Base-by-base conservation (phyloP, 2,888 invertebrate species). In the Sinopyrophorus schimmeli region DNA sequence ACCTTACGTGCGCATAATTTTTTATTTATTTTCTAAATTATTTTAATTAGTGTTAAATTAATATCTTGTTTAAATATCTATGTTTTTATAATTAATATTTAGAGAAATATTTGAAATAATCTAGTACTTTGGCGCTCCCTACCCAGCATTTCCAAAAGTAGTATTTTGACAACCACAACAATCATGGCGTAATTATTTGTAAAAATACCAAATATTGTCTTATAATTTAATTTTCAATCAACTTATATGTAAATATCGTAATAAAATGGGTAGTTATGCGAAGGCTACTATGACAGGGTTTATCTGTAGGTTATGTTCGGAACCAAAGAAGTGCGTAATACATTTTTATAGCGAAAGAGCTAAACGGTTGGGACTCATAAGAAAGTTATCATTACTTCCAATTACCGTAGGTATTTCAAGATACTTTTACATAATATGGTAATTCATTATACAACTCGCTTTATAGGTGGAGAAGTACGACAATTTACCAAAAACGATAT, bases 271-370 rank as follows among this genome's bases (percentile, higher is more conserved):
- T 32, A 90, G 90, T 69, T 82, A 87, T 63, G 87, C 86, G 62
- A 83, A 84, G 75, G 90, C 87, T 39, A 81, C 87, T 60, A 81
- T 89, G 65, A 86, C 88, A 38, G 90, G 90, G 59, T 91, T 88
- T 76, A 83, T 91, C 67, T 91, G 91, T 74, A 82, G 90, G 67
- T 78, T 91, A 52, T 91, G 91, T 72, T 89, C 89, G 18, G 88
- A 89, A 78, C 87, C 89, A 83, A 89, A 89, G 74, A 81, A 85
- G 68, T 84, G 83, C 64, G 90, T 90, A 42, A 83, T 90, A 61
- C 90, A 90, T 70, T 86, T 90, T 60, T 90, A 89, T 69, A 87
- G 89, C 24, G 84, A 86, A 62, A 86, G 86, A 75, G 90, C 89
- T 37, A 80, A 82, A 68, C 82, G 85, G 64, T 76, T 89, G 68